Percentiles rank a stretch among this genome's conserved stretches.
phyloP scores from a whole-genome alignment of 2,888 invertebrate genomes.

The Callinectes sapidus region DNA sequence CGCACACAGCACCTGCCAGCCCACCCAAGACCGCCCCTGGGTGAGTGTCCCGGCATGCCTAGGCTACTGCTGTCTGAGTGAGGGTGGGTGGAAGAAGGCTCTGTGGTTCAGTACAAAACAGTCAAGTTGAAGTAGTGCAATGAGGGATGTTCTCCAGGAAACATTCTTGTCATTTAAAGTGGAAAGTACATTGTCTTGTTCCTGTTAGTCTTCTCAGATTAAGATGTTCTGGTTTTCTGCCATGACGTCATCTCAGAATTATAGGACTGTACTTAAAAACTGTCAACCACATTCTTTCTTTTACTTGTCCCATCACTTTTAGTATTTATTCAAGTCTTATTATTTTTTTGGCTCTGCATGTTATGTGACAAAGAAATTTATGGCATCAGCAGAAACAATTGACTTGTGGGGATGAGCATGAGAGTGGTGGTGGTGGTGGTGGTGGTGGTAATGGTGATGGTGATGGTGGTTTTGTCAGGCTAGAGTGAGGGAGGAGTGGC shows the following conservation, averaged over 20 bases:
- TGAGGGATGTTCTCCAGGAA: background rate
- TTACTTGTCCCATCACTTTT: background rate
- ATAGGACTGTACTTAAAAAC: background rate
- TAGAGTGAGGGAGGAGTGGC: background rate
- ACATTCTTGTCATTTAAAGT: background rate
- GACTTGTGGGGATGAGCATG: background rate
- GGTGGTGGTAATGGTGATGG: background rate
- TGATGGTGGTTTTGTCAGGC: background rate
- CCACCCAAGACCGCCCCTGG: slow-evolving; percentile 68
- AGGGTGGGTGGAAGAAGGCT: background rate
- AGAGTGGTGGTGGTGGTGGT: background rate
- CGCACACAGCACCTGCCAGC: slow-evolving; percentile 70
- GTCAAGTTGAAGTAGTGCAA: background rate
- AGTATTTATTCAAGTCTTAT: background rate
- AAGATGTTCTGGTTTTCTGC: background rate
- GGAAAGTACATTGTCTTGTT: background rate
- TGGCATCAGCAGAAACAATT: background rate
- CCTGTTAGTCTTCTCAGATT: background rate
- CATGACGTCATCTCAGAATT: background rate
- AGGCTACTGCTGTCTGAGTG: background rate
- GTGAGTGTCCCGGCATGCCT: slow-evolving; percentile 56
- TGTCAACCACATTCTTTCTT: slow-evolving; percentile 11
- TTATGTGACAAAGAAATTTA: background rate
- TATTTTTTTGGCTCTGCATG: slow-evolving; percentile 15
- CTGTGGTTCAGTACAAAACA: background rate